Evolutionary conservation across 2,888 invertebrate genomes (phyloP), one percentile per base, ranked within the genome.

Genomic region (Rhingia rostrata): DNA sequence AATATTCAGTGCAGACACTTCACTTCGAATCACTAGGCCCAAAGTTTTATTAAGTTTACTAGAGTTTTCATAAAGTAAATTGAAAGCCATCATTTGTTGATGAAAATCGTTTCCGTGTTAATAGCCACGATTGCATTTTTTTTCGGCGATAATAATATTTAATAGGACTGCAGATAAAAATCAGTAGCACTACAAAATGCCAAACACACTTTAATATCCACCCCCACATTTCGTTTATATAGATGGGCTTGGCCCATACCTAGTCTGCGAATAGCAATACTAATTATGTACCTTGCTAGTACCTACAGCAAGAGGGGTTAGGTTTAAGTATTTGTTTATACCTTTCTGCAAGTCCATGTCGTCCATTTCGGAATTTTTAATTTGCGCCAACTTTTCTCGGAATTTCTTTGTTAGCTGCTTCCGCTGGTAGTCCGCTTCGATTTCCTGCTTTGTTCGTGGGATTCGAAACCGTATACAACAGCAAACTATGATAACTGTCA

Each of bases 391-490:
- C 89, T 97, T 94, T 87, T 95, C 95, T 7, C 96, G 94, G 90
- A 98, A 98, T 90, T 95, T 96, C 87, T 94, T 93, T 0, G 97
- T 95, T 58, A 98, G 94, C 90, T 95, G 95, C 88, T 96, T 95
- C 22, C 98, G 93, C 88, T 96, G 95, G 91, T 96, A 97, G 91
- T 98, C 97, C 0, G 97, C 97, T 90, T 98, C 97, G 86, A 98
- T 98, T 92, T 98, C 97, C 91, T 98, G 97, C 90, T 98, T 98
- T 0, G 98, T 98, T 67, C 98, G 93, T 0, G 98, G 98, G 87
- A 98, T 96, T 43, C 98, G 95, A 91, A 97, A 96, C 87, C 96
- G 95, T 88, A 97, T 94, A 89, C 97, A 97, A 90, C 98, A 98
- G 90, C 98, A 98, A 67, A 97, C 92, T 89, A 97, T 94, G 86